These are phyloP conservation scores for Neoniphon sammara DNA, from an alignment of 2,797 vertebrate genomes.

Conservation along the genomic window DNA sequence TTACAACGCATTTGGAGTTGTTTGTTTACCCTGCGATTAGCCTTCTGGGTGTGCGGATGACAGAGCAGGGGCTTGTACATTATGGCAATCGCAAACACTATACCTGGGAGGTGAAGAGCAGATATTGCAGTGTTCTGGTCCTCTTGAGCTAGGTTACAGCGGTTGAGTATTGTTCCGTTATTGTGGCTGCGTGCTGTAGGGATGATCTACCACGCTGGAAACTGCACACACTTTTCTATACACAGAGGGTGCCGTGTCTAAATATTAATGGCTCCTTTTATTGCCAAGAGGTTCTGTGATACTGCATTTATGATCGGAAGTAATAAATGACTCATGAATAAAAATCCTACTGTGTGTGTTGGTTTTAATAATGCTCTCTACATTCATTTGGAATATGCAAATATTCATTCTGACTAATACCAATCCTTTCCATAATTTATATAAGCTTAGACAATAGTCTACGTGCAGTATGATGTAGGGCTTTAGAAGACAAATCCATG, in stretches of 20 bases:
- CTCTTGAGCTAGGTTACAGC: constrained; percentile 17
- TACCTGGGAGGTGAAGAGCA: constrained; percentile 42
- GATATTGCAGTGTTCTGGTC: constrained; percentile 33
- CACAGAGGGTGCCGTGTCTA: constrained; percentile 29
- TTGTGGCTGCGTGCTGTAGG: constrained; percentile 1
- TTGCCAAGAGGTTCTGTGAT: constrained; percentile 49
- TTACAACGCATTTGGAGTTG: constrained; percentile 65
- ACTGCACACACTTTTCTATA: constrained; percentile 8
- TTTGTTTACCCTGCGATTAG: constrained; percentile 74
- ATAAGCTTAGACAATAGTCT: constrained; percentile 47
- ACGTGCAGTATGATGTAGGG: constrained; percentile 34
- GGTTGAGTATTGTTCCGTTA: constrained; percentile 35
- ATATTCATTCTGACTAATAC: constrained; percentile 63
- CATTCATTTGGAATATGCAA: constrained; percentile 62
- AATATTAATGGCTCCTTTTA: constrained; percentile 61
- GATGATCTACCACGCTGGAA: constrained; percentile 8
- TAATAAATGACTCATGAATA: constrained; percentile 57
- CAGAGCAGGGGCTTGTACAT: constrained; percentile 33
- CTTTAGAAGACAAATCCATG: constrained; percentile 35
- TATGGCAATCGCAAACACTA: constrained; percentile 36
- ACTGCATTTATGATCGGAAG: constrained; percentile 49
- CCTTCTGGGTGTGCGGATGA: constrained; percentile 52
- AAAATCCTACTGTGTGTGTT: constrained; percentile 34
- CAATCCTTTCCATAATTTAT: constrained; percentile 57
- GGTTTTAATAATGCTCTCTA: constrained; percentile 63